Evolutionary conservation across 1,140 invertebrate genomes (phyloP).

Genomic region (Linepithema humile): DNA sequence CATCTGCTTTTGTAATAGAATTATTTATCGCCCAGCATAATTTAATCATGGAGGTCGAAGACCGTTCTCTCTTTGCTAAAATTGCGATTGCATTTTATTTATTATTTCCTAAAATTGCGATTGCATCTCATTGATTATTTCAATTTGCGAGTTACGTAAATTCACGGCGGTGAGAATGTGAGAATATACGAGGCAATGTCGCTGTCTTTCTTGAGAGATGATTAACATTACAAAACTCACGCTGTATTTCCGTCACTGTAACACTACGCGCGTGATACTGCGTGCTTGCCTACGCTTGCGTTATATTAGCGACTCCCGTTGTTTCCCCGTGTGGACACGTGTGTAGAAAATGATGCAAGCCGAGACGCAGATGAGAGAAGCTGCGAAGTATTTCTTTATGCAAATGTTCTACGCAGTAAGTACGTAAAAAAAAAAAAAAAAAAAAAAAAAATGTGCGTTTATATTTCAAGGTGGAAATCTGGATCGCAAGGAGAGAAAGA

Average conservation of each 20-base stretch:
- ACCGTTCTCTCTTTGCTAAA: neutral
- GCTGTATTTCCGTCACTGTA: neutral
- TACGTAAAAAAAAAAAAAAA: too few relatives aligned
- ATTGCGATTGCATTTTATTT: neutral
- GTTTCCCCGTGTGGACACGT: neutral
- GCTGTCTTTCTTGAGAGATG: slow-evolving; percentile 64
- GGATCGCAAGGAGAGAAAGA: neutral
- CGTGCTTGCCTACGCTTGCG: slow-evolving; percentile 19
- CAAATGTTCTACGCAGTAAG: neutral
- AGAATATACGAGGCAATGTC: neutral
- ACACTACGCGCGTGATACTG: neutral
- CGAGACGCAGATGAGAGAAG: neutral
- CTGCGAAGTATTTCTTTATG: neutral
- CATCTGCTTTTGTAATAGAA: neutral
- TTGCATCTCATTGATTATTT: too few relatives aligned
- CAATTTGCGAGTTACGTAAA: neutral
- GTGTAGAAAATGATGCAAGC: slow-evolving; percentile 58
- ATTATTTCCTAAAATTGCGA: too few relatives aligned
- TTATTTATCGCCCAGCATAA: neutral
- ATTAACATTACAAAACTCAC: slow-evolving; percentile 52
- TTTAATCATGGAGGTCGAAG: neutral
- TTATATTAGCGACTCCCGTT: slow-evolving; percentile 10
- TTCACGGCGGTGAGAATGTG: neutral
- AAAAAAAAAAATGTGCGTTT: neutral
- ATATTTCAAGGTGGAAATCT: neutral